Base-by-base conservation (phyloP, 2,888 invertebrate genomes). In the Stenotaenia linearis region DNA sequence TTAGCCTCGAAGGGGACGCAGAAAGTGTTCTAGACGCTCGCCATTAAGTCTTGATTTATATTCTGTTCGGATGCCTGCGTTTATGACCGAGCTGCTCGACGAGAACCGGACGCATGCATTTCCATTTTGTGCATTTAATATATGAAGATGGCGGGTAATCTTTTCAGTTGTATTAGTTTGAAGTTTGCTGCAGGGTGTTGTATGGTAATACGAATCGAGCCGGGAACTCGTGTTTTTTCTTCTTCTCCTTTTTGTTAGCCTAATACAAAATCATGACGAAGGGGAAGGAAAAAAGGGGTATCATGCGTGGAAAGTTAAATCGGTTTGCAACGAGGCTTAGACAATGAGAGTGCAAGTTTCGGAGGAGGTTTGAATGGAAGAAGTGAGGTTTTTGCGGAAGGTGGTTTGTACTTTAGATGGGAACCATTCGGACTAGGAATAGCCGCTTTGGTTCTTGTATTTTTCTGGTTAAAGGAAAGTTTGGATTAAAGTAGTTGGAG, bases 51-150 rank as follows among this genome's bases (percentile, higher is more conserved):
- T 10, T 69, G 69, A 69, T 69, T 69, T 69, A 69, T 69, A 69
- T 69, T 69, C 69, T 28, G 28, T 69, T 28, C 69, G 69, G 69
- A 69, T 69, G 69, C 69, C 69, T n/a, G 69, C 69, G 69, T 28
- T 50, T 50, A 50, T 50, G 50, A 18, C 50, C 9, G 18, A 50
- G 50, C 10, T 15, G 10, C 50, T n/a, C 50, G 50, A 50, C 50
- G 50, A 50, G 50, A 18, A 50, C 50, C 50, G 50, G 50, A 50
- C 50, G 50, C 50, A 50, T 18, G 50, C 50, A 50, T 50, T 50
- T 50, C 50, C 50, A 50, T 50, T 50, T 50, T 50, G 15, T 50
- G 50, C 50, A 50, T 50, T 50, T 50, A 18, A 18, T 50, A 18
- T n/a, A n/a, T n/a, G 50, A 18, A 18, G 18, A 18, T 18, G 18